A percentile compares a stretch with the other conserved stretches of the same genome.
phyloP scores from a whole-genome alignment of 2,888 invertebrate genomes.

The Andrena hattorfiana region DNA sequence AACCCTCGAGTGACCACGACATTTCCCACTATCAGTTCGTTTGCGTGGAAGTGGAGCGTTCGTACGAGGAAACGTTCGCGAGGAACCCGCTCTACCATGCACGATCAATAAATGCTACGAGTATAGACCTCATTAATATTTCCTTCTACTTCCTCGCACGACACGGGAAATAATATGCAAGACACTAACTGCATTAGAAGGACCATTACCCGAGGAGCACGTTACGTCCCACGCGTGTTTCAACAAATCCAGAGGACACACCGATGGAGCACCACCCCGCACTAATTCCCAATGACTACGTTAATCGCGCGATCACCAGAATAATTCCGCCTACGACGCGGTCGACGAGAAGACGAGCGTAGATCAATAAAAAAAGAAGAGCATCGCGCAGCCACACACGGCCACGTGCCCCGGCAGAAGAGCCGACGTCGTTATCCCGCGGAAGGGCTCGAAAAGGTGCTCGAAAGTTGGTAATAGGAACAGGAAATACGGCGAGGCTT shows the following conservation, averaged over 20 bases:
- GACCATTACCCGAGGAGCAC: neutral
- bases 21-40: constrained; percentile 1
- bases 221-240: neutral
- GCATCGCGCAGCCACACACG: neutral
- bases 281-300: too few species aligned
- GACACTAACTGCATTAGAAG: constrained; percentile 1
- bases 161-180: constrained; percentile 16
- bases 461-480: constrained; percentile 72
- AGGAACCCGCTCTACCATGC: constrained; percentile 6
- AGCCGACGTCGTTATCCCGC: constrained; percentile 67
- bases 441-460: constrained; percentile 60
- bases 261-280: too few species aligned
- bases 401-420: neutral
- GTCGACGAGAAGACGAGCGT: too few species aligned
- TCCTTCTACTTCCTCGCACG: constrained; percentile 42
- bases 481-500: constrained; percentile 64
- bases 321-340: too few species aligned
- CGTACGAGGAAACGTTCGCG: constrained; percentile 30
- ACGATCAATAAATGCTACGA: constrained; percentile 52
- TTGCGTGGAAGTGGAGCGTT: constrained; percentile 21
- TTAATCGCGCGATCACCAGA: too few species aligned
- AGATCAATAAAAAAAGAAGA: neutral
- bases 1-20: neutral
- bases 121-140: constrained; percentile 55
- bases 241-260: neutral